phyloP scores from a whole-genome alignment of 1,140 invertebrate species.

The Akabosia matsudoensis region DNA sequence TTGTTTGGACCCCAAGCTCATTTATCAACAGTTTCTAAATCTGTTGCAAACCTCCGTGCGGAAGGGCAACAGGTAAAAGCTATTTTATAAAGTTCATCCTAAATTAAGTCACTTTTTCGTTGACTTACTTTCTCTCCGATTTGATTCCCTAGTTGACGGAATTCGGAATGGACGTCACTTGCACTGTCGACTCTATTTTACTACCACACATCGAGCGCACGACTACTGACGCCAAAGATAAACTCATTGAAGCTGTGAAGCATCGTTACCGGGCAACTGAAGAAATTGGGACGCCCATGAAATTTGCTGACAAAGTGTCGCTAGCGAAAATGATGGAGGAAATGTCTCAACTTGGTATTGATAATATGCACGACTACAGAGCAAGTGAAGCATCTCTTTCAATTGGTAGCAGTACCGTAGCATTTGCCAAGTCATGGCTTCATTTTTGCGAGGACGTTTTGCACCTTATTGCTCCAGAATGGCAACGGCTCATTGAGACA shows the following conservation, averaged over 20 bases:
- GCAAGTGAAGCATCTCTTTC: constrained; percentile 40
- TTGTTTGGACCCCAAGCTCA: constrained; percentile 87
- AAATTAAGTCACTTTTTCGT: neutral
- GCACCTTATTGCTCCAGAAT: constrained; percentile 63
- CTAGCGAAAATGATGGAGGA: constrained; percentile 59
- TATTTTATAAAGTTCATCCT: constrained; percentile 22
- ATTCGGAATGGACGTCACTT: constrained; percentile 75
- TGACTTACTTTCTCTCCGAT: neutral
- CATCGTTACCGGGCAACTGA: constrained; percentile 60
- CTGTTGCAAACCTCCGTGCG: constrained; percentile 71
- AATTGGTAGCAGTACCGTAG: constrained; percentile 66
- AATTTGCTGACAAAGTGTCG: constrained; percentile 60
- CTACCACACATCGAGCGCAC: constrained; percentile 62
- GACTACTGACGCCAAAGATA: constrained; percentile 67
- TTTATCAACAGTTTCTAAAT: constrained; percentile 77
- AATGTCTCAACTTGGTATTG: constrained; percentile 58
- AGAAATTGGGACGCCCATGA: constrained; percentile 69
- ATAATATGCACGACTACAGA: constrained; percentile 56
- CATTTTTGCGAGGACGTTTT: constrained; percentile 66
- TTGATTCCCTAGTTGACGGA: constrained; percentile 58
- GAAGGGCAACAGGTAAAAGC: constrained; percentile 67
- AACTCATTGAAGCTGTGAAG: constrained; percentile 70
- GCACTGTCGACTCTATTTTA: constrained; percentile 76
- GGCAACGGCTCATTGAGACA: constrained; percentile 62
- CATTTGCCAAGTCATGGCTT: constrained; percentile 67